A percentile compares a stretch with the other conserved stretches of the same genome.
Conservation (phyloP, 1,140 invertebrate species). For the Helicorthomorpha holstii region DNA sequence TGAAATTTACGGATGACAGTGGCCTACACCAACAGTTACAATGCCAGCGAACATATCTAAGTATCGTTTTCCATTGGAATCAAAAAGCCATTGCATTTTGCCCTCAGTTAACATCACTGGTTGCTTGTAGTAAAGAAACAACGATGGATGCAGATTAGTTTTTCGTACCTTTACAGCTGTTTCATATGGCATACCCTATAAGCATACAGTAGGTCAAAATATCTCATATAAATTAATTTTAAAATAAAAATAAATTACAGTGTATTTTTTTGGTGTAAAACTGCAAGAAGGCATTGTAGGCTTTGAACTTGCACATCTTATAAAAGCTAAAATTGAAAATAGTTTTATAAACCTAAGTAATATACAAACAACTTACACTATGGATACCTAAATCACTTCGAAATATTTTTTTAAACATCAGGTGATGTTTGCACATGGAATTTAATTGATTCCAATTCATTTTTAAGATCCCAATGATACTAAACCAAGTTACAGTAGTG, state of each 20-base stretch:
- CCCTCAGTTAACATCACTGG: slow-evolving; percentile 73
- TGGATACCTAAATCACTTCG: too few species aligned
- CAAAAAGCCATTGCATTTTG: slow-evolving; percentile 81
- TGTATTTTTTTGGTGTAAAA: neutral
- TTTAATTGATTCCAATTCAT: too few species aligned
- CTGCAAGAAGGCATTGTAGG: neutral
- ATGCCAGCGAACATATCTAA: slow-evolving; percentile 92
- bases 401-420: too few species aligned
- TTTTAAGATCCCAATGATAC: too few species aligned
- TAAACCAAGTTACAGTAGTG: too few species aligned
- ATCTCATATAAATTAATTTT: neutral
- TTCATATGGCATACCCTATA: slow-evolving; percentile 21
- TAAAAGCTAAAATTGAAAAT: too few species aligned
- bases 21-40: slow-evolving; percentile 91
- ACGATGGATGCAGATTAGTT: slow-evolving; percentile 45
- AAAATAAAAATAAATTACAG: neutral
- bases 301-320: neutral
- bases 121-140: slow-evolving; percentile 59
- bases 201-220: neutral
- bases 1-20: slow-evolving; percentile 96
- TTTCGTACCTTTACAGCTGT: slow-evolving; percentile 19
- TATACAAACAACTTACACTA: too few species aligned
- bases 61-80: slow-evolving; percentile 67
- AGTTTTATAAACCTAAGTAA: too few species aligned
- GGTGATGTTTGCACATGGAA: too few species aligned